Conservation (phyloP, 37 sponge, comb jelly and placozoan genomes). For the Bolinopsis microptera region DNA sequence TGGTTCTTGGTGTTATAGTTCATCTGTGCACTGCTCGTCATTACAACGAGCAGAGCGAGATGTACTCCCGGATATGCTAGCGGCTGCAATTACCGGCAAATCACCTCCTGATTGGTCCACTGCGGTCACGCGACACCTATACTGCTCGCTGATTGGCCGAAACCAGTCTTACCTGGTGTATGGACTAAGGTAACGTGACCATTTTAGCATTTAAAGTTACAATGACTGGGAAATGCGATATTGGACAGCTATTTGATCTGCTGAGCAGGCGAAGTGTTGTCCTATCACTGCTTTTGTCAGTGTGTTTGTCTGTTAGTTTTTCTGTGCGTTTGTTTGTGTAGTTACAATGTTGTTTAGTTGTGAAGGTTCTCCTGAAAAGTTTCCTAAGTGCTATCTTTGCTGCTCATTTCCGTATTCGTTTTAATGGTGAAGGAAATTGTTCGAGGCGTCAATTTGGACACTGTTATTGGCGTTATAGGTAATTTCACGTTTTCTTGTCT, state of each 20-base stretch:
- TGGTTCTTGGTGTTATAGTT: too few relatives aligned
- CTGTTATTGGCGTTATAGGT: too few relatives aligned
- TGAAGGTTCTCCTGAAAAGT: too few relatives aligned
- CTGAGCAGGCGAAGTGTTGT: background rate
- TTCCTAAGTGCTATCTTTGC: too few relatives aligned
- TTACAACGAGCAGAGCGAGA: background rate
- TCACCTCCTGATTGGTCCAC: background rate
- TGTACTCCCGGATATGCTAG: background rate
- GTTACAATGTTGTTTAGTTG: too few relatives aligned
- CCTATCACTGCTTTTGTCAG: background rate
- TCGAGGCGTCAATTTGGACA: too few relatives aligned
- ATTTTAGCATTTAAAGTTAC: background rate
- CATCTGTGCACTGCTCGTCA: background rate
- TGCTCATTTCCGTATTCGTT: too few relatives aligned
- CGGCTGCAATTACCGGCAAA: background rate
- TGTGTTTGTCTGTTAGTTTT: background rate
- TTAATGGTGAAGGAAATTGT: too few relatives aligned
- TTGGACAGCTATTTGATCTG: background rate
- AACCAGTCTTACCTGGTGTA: background rate
- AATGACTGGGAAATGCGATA: background rate
- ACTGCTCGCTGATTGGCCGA: background rate
- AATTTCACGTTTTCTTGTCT: too few relatives aligned
- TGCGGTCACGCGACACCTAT: background rate
- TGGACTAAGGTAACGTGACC: background rate
- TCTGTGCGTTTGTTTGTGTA: background rate